Conservation (phyloP, 2,113 vertebrate genomes). For the Mola mola region DNA sequence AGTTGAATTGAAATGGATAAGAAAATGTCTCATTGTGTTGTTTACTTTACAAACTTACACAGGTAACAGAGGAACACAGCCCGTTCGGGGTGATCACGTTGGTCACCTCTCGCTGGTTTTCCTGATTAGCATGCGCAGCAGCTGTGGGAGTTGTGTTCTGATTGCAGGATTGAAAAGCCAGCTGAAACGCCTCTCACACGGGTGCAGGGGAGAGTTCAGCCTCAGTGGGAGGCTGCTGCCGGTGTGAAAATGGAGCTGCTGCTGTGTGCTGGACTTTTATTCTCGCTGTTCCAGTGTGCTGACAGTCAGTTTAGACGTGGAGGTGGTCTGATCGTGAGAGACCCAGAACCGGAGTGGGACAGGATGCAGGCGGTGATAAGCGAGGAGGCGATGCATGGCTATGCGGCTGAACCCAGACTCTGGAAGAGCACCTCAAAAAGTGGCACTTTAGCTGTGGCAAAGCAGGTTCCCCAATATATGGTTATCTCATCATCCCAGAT, state of each 20-base stretch:
- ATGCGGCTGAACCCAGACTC: background rate
- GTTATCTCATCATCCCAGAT: conserved; percentile 15
- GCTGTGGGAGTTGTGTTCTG: conserved; percentile 25
- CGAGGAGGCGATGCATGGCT: rapidly evolving
- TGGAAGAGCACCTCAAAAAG: background rate
- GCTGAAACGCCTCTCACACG: background rate
- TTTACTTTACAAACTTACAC: too few species aligned
- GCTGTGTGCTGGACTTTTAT: conserved; percentile 17
- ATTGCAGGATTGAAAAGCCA: conserved; percentile 31
- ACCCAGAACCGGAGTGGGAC: conserved; percentile 36
- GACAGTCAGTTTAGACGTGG: background rate
- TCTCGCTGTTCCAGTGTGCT: conserved; percentile 27
- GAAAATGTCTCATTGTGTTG: too few species aligned
- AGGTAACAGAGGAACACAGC: too few species aligned
- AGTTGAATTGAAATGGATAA: too few species aligned
- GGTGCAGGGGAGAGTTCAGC: background rate
- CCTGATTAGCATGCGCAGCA: conserved; percentile 42
- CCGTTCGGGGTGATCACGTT: too few species aligned
- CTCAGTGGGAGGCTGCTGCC: background rate
- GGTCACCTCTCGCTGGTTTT: conserved; percentile 30
- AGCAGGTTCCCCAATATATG: conserved; percentile 37
- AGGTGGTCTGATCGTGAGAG: background rate
- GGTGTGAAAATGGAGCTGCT: conserved; percentile 45
- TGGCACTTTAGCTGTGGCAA: background rate
- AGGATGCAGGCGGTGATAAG: background rate